phyloP scores from a whole-genome alignment of 2,888 invertebrate species.

The Biston betularia region DNA sequence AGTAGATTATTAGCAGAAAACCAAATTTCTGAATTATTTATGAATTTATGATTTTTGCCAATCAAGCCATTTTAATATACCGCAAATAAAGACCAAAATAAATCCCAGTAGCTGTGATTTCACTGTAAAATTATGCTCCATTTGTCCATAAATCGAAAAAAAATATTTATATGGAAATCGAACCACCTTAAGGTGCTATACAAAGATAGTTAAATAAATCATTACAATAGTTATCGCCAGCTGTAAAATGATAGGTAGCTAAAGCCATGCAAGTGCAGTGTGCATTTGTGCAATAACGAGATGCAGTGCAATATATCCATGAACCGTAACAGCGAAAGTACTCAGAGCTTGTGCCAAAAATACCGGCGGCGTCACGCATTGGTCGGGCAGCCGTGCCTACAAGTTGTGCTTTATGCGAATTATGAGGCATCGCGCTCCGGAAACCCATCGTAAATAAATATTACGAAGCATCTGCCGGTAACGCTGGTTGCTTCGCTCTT shows the following conservation, averaged over 20 bases:
- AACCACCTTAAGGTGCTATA: too few species aligned
- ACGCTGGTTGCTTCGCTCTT: slow-evolving; percentile 31
- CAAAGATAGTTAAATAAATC: too few species aligned
- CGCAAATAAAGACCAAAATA: too few species aligned
- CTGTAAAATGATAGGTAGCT: background rate
- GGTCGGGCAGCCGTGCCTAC: slow-evolving; percentile 56
- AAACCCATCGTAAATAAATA: slow-evolving; percentile 68
- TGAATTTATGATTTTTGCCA: too few species aligned
- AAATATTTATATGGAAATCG: too few species aligned
- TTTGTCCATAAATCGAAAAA: too few species aligned
- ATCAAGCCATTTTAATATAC: too few species aligned
- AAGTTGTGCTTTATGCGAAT: slow-evolving; percentile 72
- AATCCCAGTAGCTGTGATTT: too few species aligned
- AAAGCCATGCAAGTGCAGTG: slow-evolving; percentile 36
- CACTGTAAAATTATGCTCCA: too few species aligned
- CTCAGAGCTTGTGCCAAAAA: slow-evolving; percentile 74
- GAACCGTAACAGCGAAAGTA: slow-evolving; percentile 65
- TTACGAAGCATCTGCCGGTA: slow-evolving; percentile 63
- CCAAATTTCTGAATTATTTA: too few species aligned
- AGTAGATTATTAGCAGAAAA: too few species aligned
- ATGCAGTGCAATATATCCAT: slow-evolving; percentile 53
- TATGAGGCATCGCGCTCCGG: slow-evolving; percentile 72
- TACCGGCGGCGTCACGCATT: slow-evolving; percentile 73
- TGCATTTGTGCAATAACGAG: slow-evolving; percentile 38
- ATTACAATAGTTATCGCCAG: too few species aligned